A percentile compares a stretch with the other conserved stretches of the same genome.
These are phyloP conservation scores for Carapus acus DNA, from an alignment of 2,797 vertebrate genomes.

Conservation along the genomic window DNA sequence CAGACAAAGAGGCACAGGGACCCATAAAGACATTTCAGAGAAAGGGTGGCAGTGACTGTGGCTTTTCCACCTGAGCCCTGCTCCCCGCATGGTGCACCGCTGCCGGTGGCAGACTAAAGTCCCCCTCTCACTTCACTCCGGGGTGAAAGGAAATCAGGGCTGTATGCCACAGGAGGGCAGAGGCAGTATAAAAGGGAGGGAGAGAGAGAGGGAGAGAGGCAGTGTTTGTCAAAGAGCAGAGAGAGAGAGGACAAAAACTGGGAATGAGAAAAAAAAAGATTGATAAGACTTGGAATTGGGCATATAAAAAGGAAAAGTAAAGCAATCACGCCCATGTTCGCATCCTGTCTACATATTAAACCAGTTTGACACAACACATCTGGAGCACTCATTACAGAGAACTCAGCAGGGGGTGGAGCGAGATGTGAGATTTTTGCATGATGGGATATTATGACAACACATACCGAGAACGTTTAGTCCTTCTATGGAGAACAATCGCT, in stretches of 20 bases:
- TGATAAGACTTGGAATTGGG: constrained; percentile 11
- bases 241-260: neutral
- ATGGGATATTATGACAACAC: constrained; percentile 46
- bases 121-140: constrained; percentile 36
- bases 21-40: constrained; percentile 9
- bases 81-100: constrained; percentile 35
- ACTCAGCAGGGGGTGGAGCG: too few species aligned
- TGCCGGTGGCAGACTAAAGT: constrained; percentile 56
- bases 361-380: constrained; percentile 27
- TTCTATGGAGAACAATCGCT: too few species aligned
- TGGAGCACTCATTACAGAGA: constrained; percentile 39
- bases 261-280: constrained; percentile 8
- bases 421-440: constrained; percentile 44
- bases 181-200: constrained; percentile 19
- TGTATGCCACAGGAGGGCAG: constrained; percentile 37
- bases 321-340: constrained; percentile 59
- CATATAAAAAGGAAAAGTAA: constrained; percentile 36
- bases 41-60: constrained; percentile 21
- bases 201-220: neutral
- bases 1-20: constrained; percentile 14
- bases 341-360: constrained; percentile 37
- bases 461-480: too few species aligned
- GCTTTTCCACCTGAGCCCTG: constrained; percentile 32
- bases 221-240: constrained; percentile 4
- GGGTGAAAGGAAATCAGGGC: constrained; percentile 51